Base-by-base conservation (phyloP, 2,888 invertebrate genomes). In the Clitarchus hookeri region DNA sequence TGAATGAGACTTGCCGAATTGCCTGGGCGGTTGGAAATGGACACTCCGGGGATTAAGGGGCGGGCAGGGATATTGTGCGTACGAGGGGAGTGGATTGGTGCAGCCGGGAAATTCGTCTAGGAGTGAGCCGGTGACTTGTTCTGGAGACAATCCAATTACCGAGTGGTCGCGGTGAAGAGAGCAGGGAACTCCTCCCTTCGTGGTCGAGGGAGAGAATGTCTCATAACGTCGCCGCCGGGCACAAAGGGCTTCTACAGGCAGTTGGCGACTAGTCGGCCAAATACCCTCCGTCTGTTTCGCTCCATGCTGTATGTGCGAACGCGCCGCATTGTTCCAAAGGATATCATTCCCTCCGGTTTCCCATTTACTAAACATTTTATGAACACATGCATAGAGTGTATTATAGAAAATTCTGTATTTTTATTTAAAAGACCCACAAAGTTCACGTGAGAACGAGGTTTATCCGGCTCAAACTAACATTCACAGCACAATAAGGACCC, bases 71-170 rank as follows among this genome's bases (percentile, higher is more conserved):
- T 16, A 16, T 23, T 11, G 11, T 11, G 13, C 23, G 19, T 11
- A 1, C 23, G 0, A 23, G 65, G 65, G 65, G 16, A n/a, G 65
- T n/a, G 65, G n/a, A 65, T 65, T 65, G 65, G 65, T 6, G 65
- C 11, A n/a, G 65, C n/a, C 19, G 16, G 65, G 65, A n/a, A n/a
- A 65, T 23, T 65, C 65, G n/a, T 23, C 65, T 65, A 65, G 65
- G 65, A 65, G 65, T 65, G 65, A 0, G 65, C 65, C n/a, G 65
- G 65, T 65, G 65, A 65, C 65, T 65, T 65, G 16, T 65, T 65
- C 65, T 65, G 65, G 65, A 6, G 65, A 65, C 65, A 65, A 65
- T 65, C 65, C 65, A 65, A 65, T 65, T 65, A 65, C 65, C 65
- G 16, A 65, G 65, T 65, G 65, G 65, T 65, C 65, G 65, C 65